Percentiles rank a stretch among this genome's conserved stretches.
phyloP scores from a whole-genome alignment of 1,140 invertebrate species.

The Rhagoletis pomonella region DNA sequence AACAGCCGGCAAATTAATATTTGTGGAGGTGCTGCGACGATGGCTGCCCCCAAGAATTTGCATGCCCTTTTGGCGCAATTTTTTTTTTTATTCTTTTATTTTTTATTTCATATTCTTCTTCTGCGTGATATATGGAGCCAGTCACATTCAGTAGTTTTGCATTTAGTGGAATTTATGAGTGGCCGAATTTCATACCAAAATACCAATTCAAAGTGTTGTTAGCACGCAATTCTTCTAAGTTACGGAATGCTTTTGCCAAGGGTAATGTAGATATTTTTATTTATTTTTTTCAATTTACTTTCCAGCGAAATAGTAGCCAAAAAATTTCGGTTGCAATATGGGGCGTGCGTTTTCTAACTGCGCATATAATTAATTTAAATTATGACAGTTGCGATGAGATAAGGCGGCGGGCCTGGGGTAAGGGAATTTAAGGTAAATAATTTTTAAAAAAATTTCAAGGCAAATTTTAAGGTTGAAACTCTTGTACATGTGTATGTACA shows the following conservation, averaged over 20 bases:
- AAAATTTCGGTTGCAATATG: conserved; percentile 16
- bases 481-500: too few relatives aligned
- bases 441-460: too few relatives aligned
- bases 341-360: background rate
- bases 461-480: too few relatives aligned
- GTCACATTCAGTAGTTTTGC: conserved; percentile 35
- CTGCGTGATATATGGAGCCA: conserved; percentile 25
- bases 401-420: background rate
- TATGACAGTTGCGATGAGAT: background rate
- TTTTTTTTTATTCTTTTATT: background rate
- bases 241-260: background rate
- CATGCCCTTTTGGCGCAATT: background rate
- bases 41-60: background rate
- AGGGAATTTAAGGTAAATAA: too few relatives aligned
- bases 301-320: background rate
- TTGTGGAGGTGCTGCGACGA: too few relatives aligned
- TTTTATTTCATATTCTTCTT: background rate
- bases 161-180: conserved; percentile 35
- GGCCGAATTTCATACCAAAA: conserved; percentile 23
- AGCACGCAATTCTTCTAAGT: background rate
- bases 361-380: conserved; percentile 26
- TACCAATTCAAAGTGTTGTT: conserved; percentile 15
- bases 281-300: background rate
- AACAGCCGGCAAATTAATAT: background rate
- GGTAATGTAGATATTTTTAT: background rate